Base-by-base conservation (phyloP, 2,113 vertebrate genomes). In the Azemiops feae region DNA sequence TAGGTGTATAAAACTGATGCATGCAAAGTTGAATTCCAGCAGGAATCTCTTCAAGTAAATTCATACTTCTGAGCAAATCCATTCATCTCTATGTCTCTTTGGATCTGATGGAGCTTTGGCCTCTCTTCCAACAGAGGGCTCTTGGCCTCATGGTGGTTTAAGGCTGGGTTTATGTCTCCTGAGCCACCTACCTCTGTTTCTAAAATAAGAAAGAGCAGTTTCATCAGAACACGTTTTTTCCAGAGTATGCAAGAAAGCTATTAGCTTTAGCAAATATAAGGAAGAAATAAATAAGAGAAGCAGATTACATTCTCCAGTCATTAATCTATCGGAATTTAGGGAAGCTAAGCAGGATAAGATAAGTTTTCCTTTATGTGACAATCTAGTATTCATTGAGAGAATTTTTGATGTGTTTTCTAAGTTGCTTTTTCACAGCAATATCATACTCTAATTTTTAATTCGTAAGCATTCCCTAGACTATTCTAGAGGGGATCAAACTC, bases 311-410 rank as follows among this genome's bases (percentile, higher is more conserved):
- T 55, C 34, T 81, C 55, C 81, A 87, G 9, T 47, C 4, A 87
- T 39, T 74, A 39, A 14, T 92, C 5, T 50, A 92, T 14, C 4
- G 74, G n/a, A 55, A 74, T 52, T 69, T 55, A 50, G 4, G 27
- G 52, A 50, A 86, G 74, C 69, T 85, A 58, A 58, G 43, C 30
- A 90, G 88, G 34, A 85, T n/a, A 30, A 85, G 27, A 85, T 20
- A 81, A 57, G 30, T 11, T 86, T 50, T 58, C 88, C 20, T 89
- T 47, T 60, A 23, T 85, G 43, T 89, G 3, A 52, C 39, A n/a
- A 85, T 39, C 69, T 86, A 90, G 85, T 93, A 93, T 85, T 85
- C 88, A 89, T 52, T 85, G 85, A 92, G 30, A 89, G 53, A 85
- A 89, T 85, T 92, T 57, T 89, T 85, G 25, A 74, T 88, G 52